phyloP scores from a whole-genome alignment of 2,888 invertebrate genomes.

The Cephonodes hylas region DNA sequence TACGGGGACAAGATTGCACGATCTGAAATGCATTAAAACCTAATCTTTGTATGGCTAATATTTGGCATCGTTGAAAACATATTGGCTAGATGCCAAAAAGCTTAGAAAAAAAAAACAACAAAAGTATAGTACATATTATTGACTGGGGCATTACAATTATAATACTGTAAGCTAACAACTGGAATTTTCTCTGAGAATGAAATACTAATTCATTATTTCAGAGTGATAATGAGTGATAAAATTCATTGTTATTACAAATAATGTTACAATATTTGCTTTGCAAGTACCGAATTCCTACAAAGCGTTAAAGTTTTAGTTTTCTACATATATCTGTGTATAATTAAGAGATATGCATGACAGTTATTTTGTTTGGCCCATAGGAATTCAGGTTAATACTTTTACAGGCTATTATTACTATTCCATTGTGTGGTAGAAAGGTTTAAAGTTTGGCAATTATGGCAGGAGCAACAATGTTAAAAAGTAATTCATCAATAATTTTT shows the following conservation, averaged over 20 bases:
- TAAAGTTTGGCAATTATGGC: neutral
- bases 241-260: neutral
- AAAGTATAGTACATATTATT: neutral
- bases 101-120: neutral
- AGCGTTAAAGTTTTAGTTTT: neutral
- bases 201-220: neutral
- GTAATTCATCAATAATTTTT: neutral
- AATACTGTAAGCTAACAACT: neutral
- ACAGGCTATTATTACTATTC: neutral
- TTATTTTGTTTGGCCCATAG: neutral
- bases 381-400: neutral
- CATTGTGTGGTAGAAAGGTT: neutral
- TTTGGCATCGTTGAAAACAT: slow-evolving; percentile 13
- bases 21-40: slow-evolving; percentile 57
- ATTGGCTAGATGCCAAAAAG: slow-evolving; percentile 11
- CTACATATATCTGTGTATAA: neutral
- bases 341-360: slow-evolving; percentile 7
- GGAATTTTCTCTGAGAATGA: neutral
- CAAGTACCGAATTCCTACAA: neutral
- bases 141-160: neutral
- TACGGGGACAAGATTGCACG: slow-evolving; percentile 13
- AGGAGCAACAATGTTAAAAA: neutral
- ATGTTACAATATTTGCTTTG: neutral
- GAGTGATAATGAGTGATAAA: neutral
- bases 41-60: slow-evolving; percentile 25